These are phyloP conservation scores for Setipinna tenuifilis DNA, from an alignment of 2,797 vertebrate species.

Conservation along the genomic window DNA sequence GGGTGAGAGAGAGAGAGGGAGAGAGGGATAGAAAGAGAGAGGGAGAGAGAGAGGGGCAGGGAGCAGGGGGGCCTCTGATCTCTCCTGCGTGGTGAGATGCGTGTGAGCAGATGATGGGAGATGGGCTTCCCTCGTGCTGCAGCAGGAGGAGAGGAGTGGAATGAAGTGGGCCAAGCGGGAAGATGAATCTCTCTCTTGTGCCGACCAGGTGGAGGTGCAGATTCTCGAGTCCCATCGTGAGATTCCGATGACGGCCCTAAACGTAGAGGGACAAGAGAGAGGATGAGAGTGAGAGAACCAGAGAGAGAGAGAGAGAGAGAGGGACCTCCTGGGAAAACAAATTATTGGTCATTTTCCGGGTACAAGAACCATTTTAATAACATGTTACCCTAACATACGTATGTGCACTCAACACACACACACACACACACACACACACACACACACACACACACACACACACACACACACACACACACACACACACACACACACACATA, in stretches of 20 bases:
- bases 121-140: neutral
- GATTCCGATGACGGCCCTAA: slow-evolving; percentile 60
- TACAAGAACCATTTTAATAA: too few relatives aligned
- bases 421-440: too few relatives aligned
- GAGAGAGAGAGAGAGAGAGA: neutral
- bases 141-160: neutral
- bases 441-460: too few relatives aligned
- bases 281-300: slow-evolving; percentile 39
- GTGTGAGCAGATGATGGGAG: neutral
- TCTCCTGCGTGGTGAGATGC: neutral
- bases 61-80: neutral
- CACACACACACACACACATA: too few relatives aligned
- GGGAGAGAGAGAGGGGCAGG: neutral
- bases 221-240: slow-evolving; percentile 69
- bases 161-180: slow-evolving; percentile 48
- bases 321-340: neutral
- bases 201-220: slow-evolving; percentile 64
- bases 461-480: too few relatives aligned
- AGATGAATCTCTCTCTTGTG: slow-evolving; percentile 71
- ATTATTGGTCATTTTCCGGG: too few relatives aligned
- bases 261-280: slow-evolving; percentile 4
- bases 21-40: neutral
- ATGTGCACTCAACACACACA: too few relatives aligned
- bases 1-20: neutral
- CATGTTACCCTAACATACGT: too few relatives aligned